Percentiles rank a stretch among this genome's conserved stretches.
Conservation (phyloP, 64 coral and sea anemone genomes). For the Trachythela sp. region DNA sequence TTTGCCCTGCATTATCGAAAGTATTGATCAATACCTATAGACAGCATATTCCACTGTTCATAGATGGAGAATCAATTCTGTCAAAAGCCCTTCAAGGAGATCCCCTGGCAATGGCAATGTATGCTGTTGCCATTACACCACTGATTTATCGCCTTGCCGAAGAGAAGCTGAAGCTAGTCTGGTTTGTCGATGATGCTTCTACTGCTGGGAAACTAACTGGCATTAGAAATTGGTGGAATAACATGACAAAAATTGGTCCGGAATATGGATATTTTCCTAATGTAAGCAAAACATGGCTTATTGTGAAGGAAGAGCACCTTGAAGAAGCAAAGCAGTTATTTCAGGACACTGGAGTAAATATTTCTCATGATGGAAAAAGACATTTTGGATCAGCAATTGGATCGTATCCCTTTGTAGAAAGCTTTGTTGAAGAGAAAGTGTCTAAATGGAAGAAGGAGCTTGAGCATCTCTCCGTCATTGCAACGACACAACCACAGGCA, state of each 20-base stretch:
- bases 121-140: not conserved
- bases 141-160: not conserved
- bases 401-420: not conserved
- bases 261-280: not conserved
- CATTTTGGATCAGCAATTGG: not conserved
- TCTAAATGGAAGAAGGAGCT: not conserved
- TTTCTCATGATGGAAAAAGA: not conserved
- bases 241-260: not conserved
- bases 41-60: not conserved
- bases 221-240: constrained; percentile 31
- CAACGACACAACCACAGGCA: no score
- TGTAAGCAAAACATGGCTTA: not conserved
- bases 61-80: not conserved
- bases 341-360: not conserved
- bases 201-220: not conserved
- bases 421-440: not conserved
- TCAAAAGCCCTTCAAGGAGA: constrained; percentile 21
- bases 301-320: not conserved
- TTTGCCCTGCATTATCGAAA: not conserved
- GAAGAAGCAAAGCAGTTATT: not conserved
- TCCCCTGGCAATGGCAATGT: constrained; percentile 25
- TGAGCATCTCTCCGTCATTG: not conserved
- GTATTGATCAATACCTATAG: not conserved
- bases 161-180: not conserved
- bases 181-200: constrained; percentile 27